phyloP scores from a whole-genome alignment of 2,113 vertebrate genomes.

The Amazona vittata region DNA sequence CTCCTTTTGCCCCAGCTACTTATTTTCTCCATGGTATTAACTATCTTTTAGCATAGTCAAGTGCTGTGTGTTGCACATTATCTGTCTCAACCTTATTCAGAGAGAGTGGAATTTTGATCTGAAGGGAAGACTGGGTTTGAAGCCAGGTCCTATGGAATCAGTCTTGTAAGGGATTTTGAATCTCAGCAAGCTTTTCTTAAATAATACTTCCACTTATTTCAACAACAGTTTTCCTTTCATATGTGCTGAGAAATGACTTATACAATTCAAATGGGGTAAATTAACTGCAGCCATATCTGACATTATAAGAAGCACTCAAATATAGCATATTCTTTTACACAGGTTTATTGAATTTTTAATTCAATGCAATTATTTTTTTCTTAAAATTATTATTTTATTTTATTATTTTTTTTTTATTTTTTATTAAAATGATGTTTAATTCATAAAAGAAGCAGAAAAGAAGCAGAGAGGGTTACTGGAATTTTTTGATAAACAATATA shows the following conservation, averaged over 20 bases:
- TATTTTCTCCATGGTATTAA: background rate
- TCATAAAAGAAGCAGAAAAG: background rate
- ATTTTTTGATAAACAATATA: background rate
- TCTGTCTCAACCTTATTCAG: background rate
- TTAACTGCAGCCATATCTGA: background rate
- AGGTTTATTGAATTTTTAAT: background rate
- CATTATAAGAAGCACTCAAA: background rate
- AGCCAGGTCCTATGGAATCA: background rate
- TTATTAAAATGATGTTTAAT: background rate
- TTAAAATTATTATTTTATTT: background rate
- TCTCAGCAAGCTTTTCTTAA: background rate
- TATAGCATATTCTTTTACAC: background rate
- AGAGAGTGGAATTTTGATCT: background rate
- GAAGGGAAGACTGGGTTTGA: background rate
- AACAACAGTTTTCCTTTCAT: background rate
- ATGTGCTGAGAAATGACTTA: background rate
- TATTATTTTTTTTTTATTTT: background rate
- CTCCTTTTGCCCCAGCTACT: background rate
- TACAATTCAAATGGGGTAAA: background rate
- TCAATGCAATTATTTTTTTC: background rate
- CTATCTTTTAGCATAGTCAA: background rate
- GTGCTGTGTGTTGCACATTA: background rate
- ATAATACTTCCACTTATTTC: background rate
- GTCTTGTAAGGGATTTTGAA: background rate
- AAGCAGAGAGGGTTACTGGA: background rate